Evolutionary conservation across 2,113 vertebrate genomes (phyloP).

Genomic region (Todiramphus chloris): DNA sequence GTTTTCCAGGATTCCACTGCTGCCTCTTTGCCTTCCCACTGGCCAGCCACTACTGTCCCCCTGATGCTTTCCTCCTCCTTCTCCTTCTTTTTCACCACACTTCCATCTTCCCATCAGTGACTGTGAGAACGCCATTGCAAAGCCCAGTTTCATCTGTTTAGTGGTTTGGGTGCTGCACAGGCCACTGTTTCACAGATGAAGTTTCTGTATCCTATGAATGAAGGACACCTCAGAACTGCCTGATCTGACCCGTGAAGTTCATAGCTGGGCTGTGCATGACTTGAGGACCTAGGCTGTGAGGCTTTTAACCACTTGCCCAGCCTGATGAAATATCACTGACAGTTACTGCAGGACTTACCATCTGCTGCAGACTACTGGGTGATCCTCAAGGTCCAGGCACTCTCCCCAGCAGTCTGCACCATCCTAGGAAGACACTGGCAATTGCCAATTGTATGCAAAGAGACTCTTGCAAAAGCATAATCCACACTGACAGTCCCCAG

Average conservation of each 20-base stretch:
- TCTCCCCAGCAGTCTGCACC: neutral
- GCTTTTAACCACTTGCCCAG: neutral
- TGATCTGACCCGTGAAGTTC: neutral
- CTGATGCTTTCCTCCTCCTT: neutral
- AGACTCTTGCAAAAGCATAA: neutral
- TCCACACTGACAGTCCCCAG: neutral
- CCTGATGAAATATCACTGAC: neutral
- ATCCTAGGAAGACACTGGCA: neutral
- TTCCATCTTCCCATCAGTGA: neutral
- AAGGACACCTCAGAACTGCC: fast-evolving
- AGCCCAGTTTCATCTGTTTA: fast-evolving
- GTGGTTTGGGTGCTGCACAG: neutral
- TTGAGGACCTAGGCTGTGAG: neutral
- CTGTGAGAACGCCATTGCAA: neutral
- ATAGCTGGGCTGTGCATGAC: neutral
- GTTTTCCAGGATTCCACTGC: neutral
- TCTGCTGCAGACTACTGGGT: neutral
- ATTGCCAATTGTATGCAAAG: neutral
- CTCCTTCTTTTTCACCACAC: neutral
- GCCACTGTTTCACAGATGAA: neutral
- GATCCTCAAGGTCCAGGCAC: neutral
- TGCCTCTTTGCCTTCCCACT: neutral
- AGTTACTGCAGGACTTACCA: neutral
- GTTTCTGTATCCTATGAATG: neutral
- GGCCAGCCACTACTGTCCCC: neutral